Evolutionary conservation across 2,113 vertebrate genomes (phyloP).

Genomic region (Prolemur simus): DNA sequence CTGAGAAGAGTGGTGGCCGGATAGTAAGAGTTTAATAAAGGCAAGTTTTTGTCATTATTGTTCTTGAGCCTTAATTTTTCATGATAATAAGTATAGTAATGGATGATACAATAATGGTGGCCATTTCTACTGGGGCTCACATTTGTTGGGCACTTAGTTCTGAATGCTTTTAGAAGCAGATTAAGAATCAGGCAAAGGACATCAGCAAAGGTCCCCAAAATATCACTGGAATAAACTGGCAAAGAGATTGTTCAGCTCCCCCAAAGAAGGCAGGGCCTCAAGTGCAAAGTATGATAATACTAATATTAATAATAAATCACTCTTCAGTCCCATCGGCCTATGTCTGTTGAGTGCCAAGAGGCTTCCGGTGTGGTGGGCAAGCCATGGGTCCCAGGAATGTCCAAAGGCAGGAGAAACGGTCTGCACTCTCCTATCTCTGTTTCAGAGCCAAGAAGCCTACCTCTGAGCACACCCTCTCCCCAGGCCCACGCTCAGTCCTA

Average conservation of each 20-base stretch:
- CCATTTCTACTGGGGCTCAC: not conserved
- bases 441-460: not conserved
- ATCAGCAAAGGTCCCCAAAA: not conserved
- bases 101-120: not conserved
- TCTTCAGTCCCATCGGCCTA: not conserved
- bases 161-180: not conserved
- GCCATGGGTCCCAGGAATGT: not conserved
- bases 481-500: not conserved
- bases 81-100: not conserved
- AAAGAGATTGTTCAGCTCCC: not conserved
- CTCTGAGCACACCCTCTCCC: not conserved
- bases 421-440: not conserved
- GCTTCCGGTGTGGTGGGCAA: not conserved
- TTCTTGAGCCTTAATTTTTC: not conserved
- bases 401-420: not conserved
- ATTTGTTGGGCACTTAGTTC: not conserved
- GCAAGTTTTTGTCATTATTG: not conserved
- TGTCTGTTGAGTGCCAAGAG: not conserved
- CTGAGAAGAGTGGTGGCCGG: too few species aligned
- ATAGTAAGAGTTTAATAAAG: not conserved
- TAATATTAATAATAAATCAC: not conserved
- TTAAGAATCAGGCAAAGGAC: not conserved
- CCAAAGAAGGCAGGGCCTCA: not conserved
- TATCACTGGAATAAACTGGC: not conserved
- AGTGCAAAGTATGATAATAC: not conserved